Percentiles rank a stretch among this genome's conserved stretches.
These are phyloP conservation scores for Morpho achilles DNA, from an alignment of 2,888 invertebrate genomes.

Conservation along the genomic window DNA sequence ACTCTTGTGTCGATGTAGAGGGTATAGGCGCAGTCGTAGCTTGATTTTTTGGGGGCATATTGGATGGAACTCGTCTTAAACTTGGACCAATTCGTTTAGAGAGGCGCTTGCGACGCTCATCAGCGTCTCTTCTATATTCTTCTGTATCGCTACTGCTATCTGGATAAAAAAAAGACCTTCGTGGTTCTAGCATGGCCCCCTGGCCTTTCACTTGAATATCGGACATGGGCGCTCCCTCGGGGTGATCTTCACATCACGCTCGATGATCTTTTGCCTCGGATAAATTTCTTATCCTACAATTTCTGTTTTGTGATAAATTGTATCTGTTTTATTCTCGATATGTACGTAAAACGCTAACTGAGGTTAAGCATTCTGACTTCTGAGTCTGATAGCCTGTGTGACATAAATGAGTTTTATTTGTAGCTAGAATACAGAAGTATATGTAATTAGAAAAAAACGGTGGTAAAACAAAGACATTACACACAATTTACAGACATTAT, in stretches of 20 bases:
- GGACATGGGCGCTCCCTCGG: conserved; percentile 64
- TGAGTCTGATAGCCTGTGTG: too few species aligned
- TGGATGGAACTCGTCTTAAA: conserved; percentile 45
- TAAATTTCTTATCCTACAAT: too few species aligned
- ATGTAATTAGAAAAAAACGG: too few species aligned
- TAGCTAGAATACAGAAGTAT: too few species aligned
- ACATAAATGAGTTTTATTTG: too few species aligned
- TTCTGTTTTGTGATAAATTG: too few species aligned
- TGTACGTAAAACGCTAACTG: too few species aligned
- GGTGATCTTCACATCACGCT: conserved; percentile 66
- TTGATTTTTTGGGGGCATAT: conserved; percentile 63
- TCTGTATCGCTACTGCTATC: conserved; percentile 93
- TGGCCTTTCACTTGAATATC: conserved; percentile 47
- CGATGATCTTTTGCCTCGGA: conserved; percentile 35
- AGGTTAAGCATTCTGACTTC: too few species aligned
- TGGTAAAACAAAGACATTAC: too few species aligned
- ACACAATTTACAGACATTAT: too few species aligned
- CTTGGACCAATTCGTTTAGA: conserved; percentile 64
- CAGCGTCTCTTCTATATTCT: conserved; percentile 83
- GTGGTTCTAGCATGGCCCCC: conserved; percentile 41
- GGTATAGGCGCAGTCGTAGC: conserved; percentile 50
- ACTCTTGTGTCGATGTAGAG: conserved; percentile 55
- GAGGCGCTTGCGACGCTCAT: conserved; percentile 82
- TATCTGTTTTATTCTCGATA: too few species aligned
- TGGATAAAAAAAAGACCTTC: conserved; percentile 68